phyloP scores from a whole-genome alignment of 1,140 invertebrate species.

The Elysia chlorotica region DNA sequence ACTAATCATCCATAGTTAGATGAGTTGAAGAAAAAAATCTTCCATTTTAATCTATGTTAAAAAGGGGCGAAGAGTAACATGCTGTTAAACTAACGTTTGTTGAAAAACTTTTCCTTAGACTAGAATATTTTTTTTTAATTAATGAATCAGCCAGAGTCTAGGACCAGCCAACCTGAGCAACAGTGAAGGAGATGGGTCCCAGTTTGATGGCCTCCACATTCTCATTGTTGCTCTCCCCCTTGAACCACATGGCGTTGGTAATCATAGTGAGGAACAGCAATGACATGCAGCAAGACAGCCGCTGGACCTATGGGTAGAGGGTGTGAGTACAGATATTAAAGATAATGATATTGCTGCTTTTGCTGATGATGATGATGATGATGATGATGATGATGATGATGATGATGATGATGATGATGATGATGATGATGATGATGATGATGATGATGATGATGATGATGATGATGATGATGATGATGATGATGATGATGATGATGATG shows the following conservation, averaged over 20 bases:
- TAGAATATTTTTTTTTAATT: no score
- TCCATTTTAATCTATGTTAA: no score
- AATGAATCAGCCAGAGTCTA: no score
- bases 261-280: slow-evolving; percentile 63
- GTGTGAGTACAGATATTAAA: slow-evolving; percentile 30
- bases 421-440: background rate
- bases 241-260: slow-evolving; percentile 63
- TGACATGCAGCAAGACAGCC: slow-evolving; percentile 60
- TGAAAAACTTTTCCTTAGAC: no score
- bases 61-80: no score
- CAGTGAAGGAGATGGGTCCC: slow-evolving; percentile 49
- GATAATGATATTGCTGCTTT: background rate
- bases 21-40: no score
- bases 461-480: background rate
- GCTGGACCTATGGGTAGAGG: slow-evolving; percentile 59
- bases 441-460: background rate
- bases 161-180: slow-evolving; percentile 33
- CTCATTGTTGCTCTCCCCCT: slow-evolving; percentile 35
- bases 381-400: background rate
- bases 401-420: background rate
- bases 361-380: background rate
- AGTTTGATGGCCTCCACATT: slow-evolving; percentile 33
- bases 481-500: background rate
- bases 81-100: no score
- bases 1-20: no score